A percentile compares a stretch with the other conserved stretches of the same genome.
Evolutionary conservation across 2,888 invertebrate species (phyloP).

Genomic region (Ashinkailepas kermadecensis): DNA sequence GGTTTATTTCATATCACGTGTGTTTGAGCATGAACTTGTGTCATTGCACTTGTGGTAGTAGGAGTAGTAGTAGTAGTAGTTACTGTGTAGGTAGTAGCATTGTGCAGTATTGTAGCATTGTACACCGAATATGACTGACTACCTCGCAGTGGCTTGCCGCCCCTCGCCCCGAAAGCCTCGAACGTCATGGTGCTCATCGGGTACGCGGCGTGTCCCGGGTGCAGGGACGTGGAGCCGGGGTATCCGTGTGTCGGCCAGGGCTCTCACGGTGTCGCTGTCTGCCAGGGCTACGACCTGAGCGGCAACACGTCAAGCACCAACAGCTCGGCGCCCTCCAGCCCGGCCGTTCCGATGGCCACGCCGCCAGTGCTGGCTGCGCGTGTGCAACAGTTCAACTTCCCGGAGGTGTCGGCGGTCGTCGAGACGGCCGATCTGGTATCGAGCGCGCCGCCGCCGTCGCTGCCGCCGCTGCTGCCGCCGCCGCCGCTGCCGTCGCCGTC

Average conservation of each 20-base stretch:
- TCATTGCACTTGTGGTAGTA: no score
- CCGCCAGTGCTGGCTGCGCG: not conserved
- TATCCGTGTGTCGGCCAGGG: not conserved
- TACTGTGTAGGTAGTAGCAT: no score
- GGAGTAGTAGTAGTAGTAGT: no score
- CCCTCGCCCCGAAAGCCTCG: no score
- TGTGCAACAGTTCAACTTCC: not conserved
- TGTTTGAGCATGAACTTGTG: no score
- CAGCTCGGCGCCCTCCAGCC: conserved; percentile 92
- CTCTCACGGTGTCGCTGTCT: conserved; percentile 20
- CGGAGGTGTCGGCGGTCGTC: conserved; percentile 1
- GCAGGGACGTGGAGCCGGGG: not conserved
- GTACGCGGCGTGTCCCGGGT: not conserved
- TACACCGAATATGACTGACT: no score
- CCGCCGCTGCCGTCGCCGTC: conserved; percentile 30
- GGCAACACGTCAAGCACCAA: conserved; percentile 94
- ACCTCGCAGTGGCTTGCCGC: no score
- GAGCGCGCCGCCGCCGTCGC: not conserved
- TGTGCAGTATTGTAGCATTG: no score
- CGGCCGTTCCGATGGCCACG: conserved; percentile 50
- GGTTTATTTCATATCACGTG: no score
- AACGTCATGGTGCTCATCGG: no score
- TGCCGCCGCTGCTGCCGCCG: conserved; percentile 20
- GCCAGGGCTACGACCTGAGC: conserved; percentile 66
- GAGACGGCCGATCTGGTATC: not conserved